A percentile compares a stretch with the other conserved stretches of the same genome.
Conservation (phyloP, 1,140 invertebrate species). For the Drosophila nasuta region DNA sequence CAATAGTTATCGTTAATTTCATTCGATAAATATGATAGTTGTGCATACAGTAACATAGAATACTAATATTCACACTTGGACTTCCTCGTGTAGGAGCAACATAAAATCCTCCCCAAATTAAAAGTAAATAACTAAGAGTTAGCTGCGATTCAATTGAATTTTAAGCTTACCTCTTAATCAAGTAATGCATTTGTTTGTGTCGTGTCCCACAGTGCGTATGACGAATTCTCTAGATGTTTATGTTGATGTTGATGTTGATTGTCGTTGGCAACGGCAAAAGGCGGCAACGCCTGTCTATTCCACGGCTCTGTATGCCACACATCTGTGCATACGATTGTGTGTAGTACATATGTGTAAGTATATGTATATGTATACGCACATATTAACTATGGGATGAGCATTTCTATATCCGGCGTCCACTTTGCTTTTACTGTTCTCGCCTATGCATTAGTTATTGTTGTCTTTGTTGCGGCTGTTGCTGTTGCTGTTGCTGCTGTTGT, state of each 20-base stretch:
- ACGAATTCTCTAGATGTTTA: conserved; percentile 51
- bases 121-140: conserved; percentile 41
- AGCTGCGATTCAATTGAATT: conserved; percentile 13
- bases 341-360: conserved; percentile 24
- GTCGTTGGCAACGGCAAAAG: conserved; percentile 47
- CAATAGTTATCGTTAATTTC: conserved; percentile 23
- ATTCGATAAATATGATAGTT: no score
- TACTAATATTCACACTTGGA: background rate
- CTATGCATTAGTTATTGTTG: conserved; percentile 28
- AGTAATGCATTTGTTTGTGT: conserved; percentile 68
- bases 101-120: conserved; percentile 18
- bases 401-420: conserved; percentile 52
- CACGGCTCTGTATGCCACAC: conserved; percentile 58
- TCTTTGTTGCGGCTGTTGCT: conserved; percentile 3
- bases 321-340: conserved; percentile 9
- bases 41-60: background rate
- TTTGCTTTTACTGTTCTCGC: conserved; percentile 40
- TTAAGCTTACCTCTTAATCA: conserved; percentile 63
- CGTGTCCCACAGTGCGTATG: conserved; percentile 76
- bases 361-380: conserved; percentile 35
- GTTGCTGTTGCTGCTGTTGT: conserved; percentile 5
- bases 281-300: conserved; percentile 54
- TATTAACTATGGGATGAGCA: conserved; percentile 33
- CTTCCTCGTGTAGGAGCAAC: conserved; percentile 50
- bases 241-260: conserved; percentile 46